Evolutionary conservation across 2,797 vertebrate genomes (phyloP), one percentile per base, ranked within the genome.

Genomic region (Monodelphis domestica): DNA sequence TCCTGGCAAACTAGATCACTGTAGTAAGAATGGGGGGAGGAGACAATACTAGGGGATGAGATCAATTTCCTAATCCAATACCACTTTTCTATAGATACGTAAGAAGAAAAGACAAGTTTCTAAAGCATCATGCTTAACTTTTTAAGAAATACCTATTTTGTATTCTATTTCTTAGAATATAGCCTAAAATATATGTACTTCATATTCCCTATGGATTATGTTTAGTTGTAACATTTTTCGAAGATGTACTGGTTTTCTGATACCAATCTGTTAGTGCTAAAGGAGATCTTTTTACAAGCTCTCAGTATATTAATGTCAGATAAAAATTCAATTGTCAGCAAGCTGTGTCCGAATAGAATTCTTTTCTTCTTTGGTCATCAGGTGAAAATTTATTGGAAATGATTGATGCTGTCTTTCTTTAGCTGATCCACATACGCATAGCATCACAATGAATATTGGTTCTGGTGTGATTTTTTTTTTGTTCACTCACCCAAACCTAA

Each of bases 241-340:
- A 4, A 52, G 26, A 21, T 59, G 10, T 95, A 52, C 96, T 95
- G 94, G 55, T 93, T 97, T 96, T 92, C 54, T 90, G 95, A 96
- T 88, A 92, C 12, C 94, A 88, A 52, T 21, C 0, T 91, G 55
- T 53, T 54, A 38, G 30, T 84, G 90, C 87, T 97, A 57, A 93
- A 95, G 95, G 92, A 97, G 93, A 95, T 97, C 92, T 94, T 52
- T 28, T 96, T 97, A 90, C 94, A 56, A 94, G 95, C 95, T 96
- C 93, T 96, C 54, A 56, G 33, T 91, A 1, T 38, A 70, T 97
- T 94, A 95, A 45, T 97, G 93, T 97, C 84, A 97, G 90, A 96
- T 94, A 90, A 94, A 97, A 98, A 97, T 98, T 95, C 95, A 94
- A 28, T 96, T 95, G 95, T 97, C 96, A 96, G 91, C 90, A 95